Evolutionary conservation across 2,113 vertebrate genomes (phyloP).

Genomic region (Mugil cephalus): DNA sequence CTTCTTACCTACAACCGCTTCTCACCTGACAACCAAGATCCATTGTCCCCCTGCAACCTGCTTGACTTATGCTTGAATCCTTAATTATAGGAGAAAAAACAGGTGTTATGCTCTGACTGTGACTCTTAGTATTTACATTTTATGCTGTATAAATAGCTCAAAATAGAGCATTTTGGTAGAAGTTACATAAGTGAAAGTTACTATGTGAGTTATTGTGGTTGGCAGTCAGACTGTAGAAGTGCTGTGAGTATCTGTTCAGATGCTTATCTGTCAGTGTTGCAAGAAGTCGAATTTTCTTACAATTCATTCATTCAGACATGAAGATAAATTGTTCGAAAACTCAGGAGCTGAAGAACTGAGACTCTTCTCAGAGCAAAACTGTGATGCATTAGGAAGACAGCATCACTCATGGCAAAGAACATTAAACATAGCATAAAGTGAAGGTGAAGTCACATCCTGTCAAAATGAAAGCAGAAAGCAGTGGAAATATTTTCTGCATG

Average conservation of each 20-base stretch:
- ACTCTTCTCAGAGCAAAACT: no score
- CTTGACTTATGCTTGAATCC: no score
- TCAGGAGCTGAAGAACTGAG: background rate
- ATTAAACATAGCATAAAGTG: background rate
- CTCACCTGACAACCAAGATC: no score
- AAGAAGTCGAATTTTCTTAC: background rate
- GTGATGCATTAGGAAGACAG: background rate
- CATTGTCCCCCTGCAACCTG: no score
- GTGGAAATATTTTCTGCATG: constrained; percentile 30
- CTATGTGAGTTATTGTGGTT: background rate
- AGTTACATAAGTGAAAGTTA: background rate
- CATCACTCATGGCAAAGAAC: background rate
- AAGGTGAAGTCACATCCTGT: constrained; percentile 46
- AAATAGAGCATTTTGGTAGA: no score
- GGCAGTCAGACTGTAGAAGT: background rate
- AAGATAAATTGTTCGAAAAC: background rate
- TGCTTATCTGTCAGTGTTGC: background rate
- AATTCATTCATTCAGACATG: background rate
- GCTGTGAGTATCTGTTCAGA: background rate
- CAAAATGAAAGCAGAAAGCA: constrained; percentile 28
- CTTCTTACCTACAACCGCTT: no score
- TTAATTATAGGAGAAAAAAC: no score
- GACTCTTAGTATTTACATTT: no score
- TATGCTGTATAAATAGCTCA: no score
- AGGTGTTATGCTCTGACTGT: no score